Base-by-base conservation (phyloP, 2,888 invertebrate genomes). In the Dioctria rufipes region DNA sequence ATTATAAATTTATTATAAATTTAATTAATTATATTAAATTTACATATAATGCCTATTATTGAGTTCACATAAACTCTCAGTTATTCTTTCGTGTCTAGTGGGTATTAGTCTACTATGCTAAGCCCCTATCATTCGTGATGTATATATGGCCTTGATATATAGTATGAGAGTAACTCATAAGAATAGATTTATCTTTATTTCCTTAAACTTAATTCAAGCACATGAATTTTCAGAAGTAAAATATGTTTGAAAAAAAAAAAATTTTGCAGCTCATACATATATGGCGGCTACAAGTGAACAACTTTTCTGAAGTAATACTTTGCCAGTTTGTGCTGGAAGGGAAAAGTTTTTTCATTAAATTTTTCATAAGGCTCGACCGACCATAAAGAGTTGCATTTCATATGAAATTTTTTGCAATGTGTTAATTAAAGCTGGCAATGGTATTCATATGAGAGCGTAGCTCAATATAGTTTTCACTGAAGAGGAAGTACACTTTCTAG, bases 341-440 rank as follows among this genome's bases (percentile, higher is more conserved):
- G 42, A 73, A 73, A 73, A 73, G 73, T 73, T 73, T 73, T 73
- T 73, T 73, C 73, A 73, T 73, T 73, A 73, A 73, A 73, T 42
- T 73, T 73, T 73, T 73, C 73, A 73, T 73, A 73, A 73, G 58
- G 39, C 73, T 11, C 51, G 40, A 13, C 37, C 58, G 73, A 51
- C 73, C 73, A 37, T 73, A 73, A 54, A 73, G 73, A 40, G 73
- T 40, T 60, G 37, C 58, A 42, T 73, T 73, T 58, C 73, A 43
- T 58, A 73, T 73, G 73, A 58, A 73, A 42, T 73, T 73, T 73
- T 73, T 73, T 60, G 13, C 60, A 49, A 58, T 39, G 58, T 73
- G 60, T 73, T 73, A 73, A 73, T 73, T 58, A 73, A 73, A 73
- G 73, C 73, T 25, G 13, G 42, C 2, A 73, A 73, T 37, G 42